A percentile compares a stretch with the other conserved stretches of the same genome.
These are phyloP conservation scores for Hippasteria phrygiana DNA, from an alignment of 53 echinoderm and acorn worm genomes.

Conservation along the genomic window DNA sequence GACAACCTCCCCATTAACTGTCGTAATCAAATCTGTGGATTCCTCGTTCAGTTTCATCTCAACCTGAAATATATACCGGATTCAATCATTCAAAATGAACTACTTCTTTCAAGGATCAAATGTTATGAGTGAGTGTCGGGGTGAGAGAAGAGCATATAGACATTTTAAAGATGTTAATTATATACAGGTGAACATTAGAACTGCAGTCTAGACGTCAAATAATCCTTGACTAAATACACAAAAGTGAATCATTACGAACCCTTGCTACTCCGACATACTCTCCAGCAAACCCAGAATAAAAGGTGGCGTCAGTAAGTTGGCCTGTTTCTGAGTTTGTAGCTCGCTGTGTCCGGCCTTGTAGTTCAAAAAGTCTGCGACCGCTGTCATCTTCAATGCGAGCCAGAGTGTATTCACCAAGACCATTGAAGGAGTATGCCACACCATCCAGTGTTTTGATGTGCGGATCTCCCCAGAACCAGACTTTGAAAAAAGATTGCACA, in stretches of 20 bases:
- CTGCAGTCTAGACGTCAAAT: too few relatives aligned
- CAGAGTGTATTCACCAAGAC: constrained; percentile 79
- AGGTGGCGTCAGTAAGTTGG: constrained; percentile 68
- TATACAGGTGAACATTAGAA: too few relatives aligned
- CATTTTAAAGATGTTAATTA: too few relatives aligned
- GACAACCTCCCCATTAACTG: background rate
- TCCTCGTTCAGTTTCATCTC: background rate
- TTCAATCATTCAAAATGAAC: too few relatives aligned
- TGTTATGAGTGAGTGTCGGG: too few relatives aligned
- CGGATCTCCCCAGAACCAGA: constrained; percentile 39
- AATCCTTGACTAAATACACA: too few relatives aligned
- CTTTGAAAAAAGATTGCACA: too few relatives aligned
- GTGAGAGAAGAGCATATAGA: background rate
- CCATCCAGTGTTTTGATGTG: constrained; percentile 55
- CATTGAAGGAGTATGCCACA: constrained; percentile 37
- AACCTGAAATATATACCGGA: background rate
- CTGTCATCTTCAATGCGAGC: constrained; percentile 49
- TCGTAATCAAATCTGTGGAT: background rate
- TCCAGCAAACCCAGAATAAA: constrained; percentile 76
- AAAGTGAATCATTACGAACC: background rate
- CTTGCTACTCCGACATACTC: background rate
- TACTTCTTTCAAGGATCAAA: too few relatives aligned
- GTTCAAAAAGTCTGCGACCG: constrained; percentile 40
- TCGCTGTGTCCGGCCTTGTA: constrained; percentile 77
- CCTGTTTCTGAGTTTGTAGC: constrained; percentile 44